phyloP scores from a whole-genome alignment of 1,140 invertebrate species.

The Drosophila nigrodunni region DNA sequence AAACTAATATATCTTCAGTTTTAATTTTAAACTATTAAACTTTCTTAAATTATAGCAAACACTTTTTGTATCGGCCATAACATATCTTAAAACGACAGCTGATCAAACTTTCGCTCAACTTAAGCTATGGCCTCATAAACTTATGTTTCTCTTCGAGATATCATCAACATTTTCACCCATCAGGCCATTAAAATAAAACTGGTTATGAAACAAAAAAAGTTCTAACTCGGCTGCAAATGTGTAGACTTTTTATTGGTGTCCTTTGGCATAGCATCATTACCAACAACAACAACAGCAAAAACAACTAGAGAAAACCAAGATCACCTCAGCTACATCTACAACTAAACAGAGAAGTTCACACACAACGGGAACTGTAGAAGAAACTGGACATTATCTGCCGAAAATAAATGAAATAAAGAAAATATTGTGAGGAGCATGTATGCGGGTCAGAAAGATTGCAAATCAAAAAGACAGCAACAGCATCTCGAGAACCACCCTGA shows the following conservation, averaged over 20 bases:
- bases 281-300: constrained; percentile 17
- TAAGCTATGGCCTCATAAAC: background rate
- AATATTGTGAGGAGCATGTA: constrained; percentile 19
- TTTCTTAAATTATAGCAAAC: too few relatives aligned
- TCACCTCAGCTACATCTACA: constrained; percentile 21
- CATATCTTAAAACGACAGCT: too few relatives aligned
- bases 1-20: too few relatives aligned
- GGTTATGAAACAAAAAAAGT: constrained; percentile 35
- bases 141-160: background rate
- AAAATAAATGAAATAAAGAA: constrained; percentile 46
- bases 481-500: constrained; percentile 55
- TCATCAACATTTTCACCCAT: constrained; percentile 4
- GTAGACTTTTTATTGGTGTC: constrained; percentile 80
- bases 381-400: constrained; percentile 80
- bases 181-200: constrained; percentile 53
- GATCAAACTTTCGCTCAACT: background rate
- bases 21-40: too few relatives aligned
- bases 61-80: too few relatives aligned
- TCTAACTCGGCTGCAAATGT: constrained; percentile 46
- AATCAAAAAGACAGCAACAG: constrained; percentile 39
- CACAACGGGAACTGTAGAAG: constrained; percentile 32
- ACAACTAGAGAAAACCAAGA: constrained; percentile 25
- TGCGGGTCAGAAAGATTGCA: constrained; percentile 48
- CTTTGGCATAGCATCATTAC: constrained; percentile 69
- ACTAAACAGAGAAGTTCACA: constrained; percentile 33